Conservation (phyloP, 2,113 vertebrate species). For the Platysternon megacephalum region DNA sequence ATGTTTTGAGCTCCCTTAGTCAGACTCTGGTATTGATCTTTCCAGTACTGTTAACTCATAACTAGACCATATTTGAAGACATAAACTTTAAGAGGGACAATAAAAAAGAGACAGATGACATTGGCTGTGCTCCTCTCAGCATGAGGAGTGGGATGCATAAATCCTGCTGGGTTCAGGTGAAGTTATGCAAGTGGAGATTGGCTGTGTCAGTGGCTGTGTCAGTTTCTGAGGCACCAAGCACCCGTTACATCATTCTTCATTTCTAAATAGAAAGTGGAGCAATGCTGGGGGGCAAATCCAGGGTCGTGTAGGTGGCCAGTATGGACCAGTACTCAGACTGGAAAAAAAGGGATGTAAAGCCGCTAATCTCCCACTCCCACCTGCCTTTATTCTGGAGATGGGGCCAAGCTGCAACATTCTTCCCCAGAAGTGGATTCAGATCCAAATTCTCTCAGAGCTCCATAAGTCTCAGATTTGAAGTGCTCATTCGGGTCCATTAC, state of each 20-base stretch:
- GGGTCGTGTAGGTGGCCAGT: neutral
- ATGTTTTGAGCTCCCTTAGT: conserved; percentile 70
- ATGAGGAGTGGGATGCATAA: conserved; percentile 62
- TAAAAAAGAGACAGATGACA: conserved; percentile 73
- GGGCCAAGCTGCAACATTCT: neutral
- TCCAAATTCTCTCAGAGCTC: neutral
- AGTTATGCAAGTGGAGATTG: conserved; percentile 60
- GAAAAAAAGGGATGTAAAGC: neutral
- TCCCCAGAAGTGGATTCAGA: neutral
- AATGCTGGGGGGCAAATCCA: neutral
- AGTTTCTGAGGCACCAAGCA: conserved; percentile 7
- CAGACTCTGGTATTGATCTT: conserved; percentile 77
- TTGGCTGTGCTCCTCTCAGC: conserved; percentile 50
- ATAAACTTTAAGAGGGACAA: conserved; percentile 81
- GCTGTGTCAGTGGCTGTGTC: conserved; percentile 23
- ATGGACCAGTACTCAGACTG: neutral
- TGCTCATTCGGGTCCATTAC: neutral
- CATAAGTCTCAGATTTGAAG: neutral
- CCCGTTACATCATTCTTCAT: conserved; percentile 4
- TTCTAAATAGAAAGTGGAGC: conserved; percentile 13
- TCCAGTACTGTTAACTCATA: conserved; percentile 80
- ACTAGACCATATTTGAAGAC: conserved; percentile 80
- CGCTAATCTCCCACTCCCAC: neutral
- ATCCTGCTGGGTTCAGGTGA: conserved; percentile 58
- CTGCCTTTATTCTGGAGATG: neutral